Evolutionary conservation across 2,113 vertebrate species (phyloP), one percentile per base, ranked within the genome.

Genomic region (Catharus fuscescens): DNA sequence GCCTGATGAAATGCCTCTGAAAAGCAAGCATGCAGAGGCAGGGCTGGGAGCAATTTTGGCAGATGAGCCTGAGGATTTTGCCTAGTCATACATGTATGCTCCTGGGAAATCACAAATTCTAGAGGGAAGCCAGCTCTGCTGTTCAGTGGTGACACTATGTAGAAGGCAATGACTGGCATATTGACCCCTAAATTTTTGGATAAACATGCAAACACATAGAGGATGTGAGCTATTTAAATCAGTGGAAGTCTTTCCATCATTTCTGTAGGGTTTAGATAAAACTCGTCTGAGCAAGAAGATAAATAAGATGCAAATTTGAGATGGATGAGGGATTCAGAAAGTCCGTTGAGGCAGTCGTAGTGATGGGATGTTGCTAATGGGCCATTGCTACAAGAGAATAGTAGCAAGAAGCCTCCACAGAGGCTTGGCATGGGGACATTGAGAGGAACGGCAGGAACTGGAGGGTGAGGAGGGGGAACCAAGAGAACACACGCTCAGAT

Each of bases 1-100:
- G 74, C 26, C 88, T 86, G 57, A 83, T 86, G 67, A 82, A 94
- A 90, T 59, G 32, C 18, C 26, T 83, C 34, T 50, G 60, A 86
- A 92, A 95, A 80, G 45, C 53, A 93, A 90, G 29, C 0, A 0
- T 21, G 24, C 10, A 31, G 60, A 83, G 54, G 47, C 1, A 1
- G 42, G 34, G 14, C 54, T 80, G 67, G 32, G 50, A 93, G 29
- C 12, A 34, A 40, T 80, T 83, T 38, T 59, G 62, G 79, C 32
- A 90, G 85, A 40, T 21, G 8, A 62, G 64, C 38, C 50, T 59
- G 26, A 53, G 67, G 82, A 77, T 62, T 36, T n/a, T 54, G 23
- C 62, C 47, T 86, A 73, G 59, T 67, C 83, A 57, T 6, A 36
- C 9, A 8, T 7, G 8, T 54, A 28, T 48, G 26, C 2, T 61